Base-by-base conservation (phyloP, 2,797 vertebrate genomes). In the Taenioides sp. region DNA sequence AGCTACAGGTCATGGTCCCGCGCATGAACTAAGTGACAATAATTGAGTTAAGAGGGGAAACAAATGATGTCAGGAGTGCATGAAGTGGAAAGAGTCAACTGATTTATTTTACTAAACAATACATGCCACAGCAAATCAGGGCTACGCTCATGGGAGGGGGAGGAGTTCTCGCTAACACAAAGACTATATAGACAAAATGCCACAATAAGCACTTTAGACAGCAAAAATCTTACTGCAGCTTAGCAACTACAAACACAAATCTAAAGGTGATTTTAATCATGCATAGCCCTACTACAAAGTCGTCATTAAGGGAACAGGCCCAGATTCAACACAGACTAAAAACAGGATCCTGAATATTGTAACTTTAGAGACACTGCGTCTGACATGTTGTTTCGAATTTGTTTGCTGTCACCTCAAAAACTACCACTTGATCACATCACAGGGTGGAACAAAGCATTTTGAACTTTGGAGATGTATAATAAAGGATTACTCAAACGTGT, bases 11-110 rank as follows among this genome's bases (percentile, higher is more conserved):
- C 88, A 91, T 72, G 80, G 79, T 80, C 86, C 82, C 81, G 67
- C 82, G 92, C 85, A 90, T 93, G 92, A 93, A 92, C 90, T 91
- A 91, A 93, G 91, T 92, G 89, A 91, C 90, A 92, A 91, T 92
- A 92, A 92, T 91, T 91, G 90, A 92, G 89, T 91, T 92, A 92
- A 92, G 87, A 92, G 87, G 91, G 90, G 81, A 89, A 89, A 90
- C 84, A 90, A 93, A 92, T 91, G 77, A 91, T 92, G 90, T 88
- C 87, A 91, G 64, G 71, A 82, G 87, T 76, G 85, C 92, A 91
- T 85, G 83, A 87, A 91, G 84, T 89, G 89, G 86, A 93, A 92
- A 81, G 74, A 87, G 86, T 86, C 70, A 65, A 87, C 86, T 88
- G 85, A 91, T 89, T 92, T 91, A 88, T 91, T 91, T 92, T 88